A percentile compares a stretch with the other conserved stretches of the same genome.
Conservation (phyloP, 2,113 vertebrate genomes). For the Alectura lathami region DNA sequence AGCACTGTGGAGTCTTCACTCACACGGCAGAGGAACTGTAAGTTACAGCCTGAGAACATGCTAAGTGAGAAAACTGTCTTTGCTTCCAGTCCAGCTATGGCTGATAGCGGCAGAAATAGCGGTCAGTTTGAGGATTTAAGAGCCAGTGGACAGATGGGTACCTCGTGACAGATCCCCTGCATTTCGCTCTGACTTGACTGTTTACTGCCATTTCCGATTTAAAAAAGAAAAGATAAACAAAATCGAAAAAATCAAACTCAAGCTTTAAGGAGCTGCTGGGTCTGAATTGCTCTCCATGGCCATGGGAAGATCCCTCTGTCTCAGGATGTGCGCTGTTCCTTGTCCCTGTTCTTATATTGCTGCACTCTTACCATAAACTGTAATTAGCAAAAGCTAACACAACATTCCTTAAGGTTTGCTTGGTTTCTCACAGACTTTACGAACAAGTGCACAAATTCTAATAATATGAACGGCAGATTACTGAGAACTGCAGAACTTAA, state of each 20-base stretch:
- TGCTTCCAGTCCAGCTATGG: background rate
- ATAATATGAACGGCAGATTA: background rate
- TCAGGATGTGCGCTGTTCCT: background rate
- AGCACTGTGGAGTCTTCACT: background rate
- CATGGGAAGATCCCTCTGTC: background rate
- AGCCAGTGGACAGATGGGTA: background rate
- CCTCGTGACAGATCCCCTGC: background rate
- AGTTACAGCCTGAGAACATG: background rate
- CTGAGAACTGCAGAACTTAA: background rate
- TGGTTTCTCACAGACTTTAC: background rate
- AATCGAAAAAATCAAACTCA: background rate
- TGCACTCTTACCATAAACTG: background rate
- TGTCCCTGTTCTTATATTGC: background rate
- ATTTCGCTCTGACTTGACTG: background rate
- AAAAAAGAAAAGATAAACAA: background rate
- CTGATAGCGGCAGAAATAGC: background rate
- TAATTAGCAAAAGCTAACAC: background rate
- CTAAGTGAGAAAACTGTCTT: background rate
- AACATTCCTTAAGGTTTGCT: background rate
- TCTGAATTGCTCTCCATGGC: background rate
- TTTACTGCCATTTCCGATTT: background rate
- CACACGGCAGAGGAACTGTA: background rate
- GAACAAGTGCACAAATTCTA: background rate
- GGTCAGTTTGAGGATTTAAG: background rate
- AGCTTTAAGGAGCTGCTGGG: background rate